phyloP scores from a whole-genome alignment of 2,888 invertebrate genomes.

The Yponomeuta cagnagella region DNA sequence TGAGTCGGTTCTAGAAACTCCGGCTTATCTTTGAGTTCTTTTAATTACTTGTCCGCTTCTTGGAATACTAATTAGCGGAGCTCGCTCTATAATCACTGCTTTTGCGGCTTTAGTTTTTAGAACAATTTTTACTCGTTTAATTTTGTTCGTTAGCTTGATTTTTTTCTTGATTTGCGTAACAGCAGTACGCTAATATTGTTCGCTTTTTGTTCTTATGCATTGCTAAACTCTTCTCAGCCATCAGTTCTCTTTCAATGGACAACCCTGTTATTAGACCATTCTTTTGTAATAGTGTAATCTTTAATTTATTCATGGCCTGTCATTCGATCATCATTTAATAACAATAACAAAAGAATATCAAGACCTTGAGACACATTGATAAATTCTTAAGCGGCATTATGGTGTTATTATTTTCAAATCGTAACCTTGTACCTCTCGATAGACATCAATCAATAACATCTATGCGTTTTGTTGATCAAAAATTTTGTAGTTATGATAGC shows the following conservation, averaged over 20 bases:
- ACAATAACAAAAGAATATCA: conserved; percentile 1
- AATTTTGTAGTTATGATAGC: background rate
- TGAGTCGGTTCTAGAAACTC: conserved; percentile 2
- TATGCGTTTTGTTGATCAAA: background rate
- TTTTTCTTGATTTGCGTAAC: no score
- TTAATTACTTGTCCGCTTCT: background rate
- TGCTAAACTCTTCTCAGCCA: background rate
- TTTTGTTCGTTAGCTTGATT: no score
- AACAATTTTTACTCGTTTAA: no score
- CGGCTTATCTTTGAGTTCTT: background rate
- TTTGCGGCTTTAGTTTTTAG: no score
- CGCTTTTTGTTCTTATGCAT: background rate
- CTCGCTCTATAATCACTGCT: no score
- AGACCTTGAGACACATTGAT: conserved; percentile 6
- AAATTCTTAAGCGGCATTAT: background rate
- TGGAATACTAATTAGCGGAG: background rate
- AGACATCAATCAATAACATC: conserved; percentile 4
- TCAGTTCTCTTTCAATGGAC: background rate
- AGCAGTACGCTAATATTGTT: no score
- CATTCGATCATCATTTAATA: background rate
- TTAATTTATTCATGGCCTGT: background rate
- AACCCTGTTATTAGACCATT: background rate
- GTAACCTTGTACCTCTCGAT: background rate
- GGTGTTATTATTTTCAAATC: background rate
- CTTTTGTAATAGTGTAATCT: background rate